Evolutionary conservation across 2,797 vertebrate genomes (phyloP), one percentile per base, ranked within the genome.

Genomic region (Odontamblyopus lacepedii): DNA sequence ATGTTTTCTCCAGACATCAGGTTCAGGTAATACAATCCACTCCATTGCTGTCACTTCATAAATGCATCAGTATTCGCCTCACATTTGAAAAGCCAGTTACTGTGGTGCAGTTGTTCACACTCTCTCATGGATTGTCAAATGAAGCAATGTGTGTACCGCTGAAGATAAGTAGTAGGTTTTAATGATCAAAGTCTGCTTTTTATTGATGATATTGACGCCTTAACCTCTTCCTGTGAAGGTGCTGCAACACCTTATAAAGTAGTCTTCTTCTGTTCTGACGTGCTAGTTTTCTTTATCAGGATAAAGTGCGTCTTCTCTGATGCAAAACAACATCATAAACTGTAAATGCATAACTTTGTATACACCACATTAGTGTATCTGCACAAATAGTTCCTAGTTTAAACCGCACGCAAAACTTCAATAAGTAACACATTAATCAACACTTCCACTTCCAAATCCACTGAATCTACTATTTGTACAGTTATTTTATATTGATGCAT

Each of bases 101-200:
- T 12, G 57, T 70, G 70, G 15, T 29, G 59, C 59, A 6, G 57
- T 15, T 19, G n/a, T 44, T 30, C 6, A 2, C 23, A 41, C 64
- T 2, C 16, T 19, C 15, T 63, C 30, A 59, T 50, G 2, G 23
- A 30, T 19, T 5, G 29, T 64, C 35, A 72, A 67, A 61, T 4
- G 1, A 26, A 68, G 44, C 44, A 23, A 59, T 62, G 57, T 65
- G 26, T 1, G 23, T 32, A 15, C 32, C 38, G 19, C 48, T 62
- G 16, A 30, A 59, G 64, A n/a, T 30, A 51, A 66, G 44, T 29
- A 29, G 32, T 50, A 51, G 51, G 18, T 23, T 18, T 76, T 4
- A 15, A 5, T 0, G 72, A 63, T 79, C 79, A 87, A 80, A 86
- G 82, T 83, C 61, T 76, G 56, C 44, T 30, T 56, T 77, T 76